Evolutionary conservation across 23 tunicate genomes (phyloP), one percentile per base, ranked within the genome.

Genomic region (Ascidia mentula): DNA sequence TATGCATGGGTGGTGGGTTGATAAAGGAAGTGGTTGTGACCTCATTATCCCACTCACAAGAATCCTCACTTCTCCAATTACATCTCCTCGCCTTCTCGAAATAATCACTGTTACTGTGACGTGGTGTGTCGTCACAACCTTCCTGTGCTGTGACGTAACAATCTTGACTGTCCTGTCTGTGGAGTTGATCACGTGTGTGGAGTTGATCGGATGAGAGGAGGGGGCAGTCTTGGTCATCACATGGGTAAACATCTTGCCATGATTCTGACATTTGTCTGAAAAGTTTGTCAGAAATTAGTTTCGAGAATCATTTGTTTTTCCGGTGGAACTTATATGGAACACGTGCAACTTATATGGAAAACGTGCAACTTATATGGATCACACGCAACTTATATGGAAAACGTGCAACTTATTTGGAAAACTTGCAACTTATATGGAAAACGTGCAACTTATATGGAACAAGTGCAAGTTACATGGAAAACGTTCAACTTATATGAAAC

Each of bases 181-280:
- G 28, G 65, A 20, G 24, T 28, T 28, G 65, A 9, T 53, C 65
- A 53, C 24, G 28, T 9, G 65, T 20, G 24, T 53, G 22, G 65
- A 20, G 24, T 28, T 53, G 65, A 3, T 53, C 65, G 12, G 65
- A 53, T 53, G 65, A 26, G 65, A 53, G 65, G 1, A 53, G 13
- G 4, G 65, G 65, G 65, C 65, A 53, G 65, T 53, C 65, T 28
- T 53, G 65, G 65, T 53, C 65, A 28, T 53, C 65, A 28, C 65
- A 53, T 1, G 65, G 65, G 13, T 53, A 53, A 53, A 53, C 65
- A 28, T 53, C 65, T 3, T 53, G 65, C 65, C 65, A 53, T 9
- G 65, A 53, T 53, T 53, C 65, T 26, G 65, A 20, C 7, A 53
- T 26, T 53, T 53, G 65, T 28, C 65, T 53, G 24, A 9, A 53